Percentiles rank a stretch among this genome's conserved stretches.
phyloP scores from a whole-genome alignment of 2,113 vertebrate species.

The Ibidorhyncha struthersii region DNA sequence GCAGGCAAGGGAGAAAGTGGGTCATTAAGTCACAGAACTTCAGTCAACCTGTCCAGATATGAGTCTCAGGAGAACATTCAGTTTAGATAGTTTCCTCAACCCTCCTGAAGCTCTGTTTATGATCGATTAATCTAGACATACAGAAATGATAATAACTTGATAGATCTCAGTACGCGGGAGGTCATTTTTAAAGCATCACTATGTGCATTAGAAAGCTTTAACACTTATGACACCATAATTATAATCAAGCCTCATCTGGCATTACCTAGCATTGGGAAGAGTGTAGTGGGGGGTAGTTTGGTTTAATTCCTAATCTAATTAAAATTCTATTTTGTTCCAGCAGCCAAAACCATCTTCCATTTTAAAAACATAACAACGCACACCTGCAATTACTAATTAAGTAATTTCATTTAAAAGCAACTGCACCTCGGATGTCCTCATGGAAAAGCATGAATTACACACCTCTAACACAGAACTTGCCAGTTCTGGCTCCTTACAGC shows the following conservation, averaged over 20 bases:
- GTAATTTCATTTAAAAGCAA: background rate
- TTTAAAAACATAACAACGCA: background rate
- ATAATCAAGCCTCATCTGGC: background rate
- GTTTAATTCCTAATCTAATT: slow-evolving; percentile 11
- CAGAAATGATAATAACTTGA: background rate
- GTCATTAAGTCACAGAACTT: background rate
- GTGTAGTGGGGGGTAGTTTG: background rate
- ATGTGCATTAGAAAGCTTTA: background rate
- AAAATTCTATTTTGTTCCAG: slow-evolving; percentile 14
- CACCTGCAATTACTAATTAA: background rate
- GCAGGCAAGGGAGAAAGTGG: background rate
- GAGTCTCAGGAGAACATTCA: background rate
- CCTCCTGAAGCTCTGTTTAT: background rate
- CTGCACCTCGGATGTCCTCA: background rate
- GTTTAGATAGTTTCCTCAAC: background rate
- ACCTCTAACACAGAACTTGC: background rate
- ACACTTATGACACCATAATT: background rate
- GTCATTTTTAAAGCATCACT: background rate
- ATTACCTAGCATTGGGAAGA: background rate
- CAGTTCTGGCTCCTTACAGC: background rate
- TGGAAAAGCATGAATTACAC: background rate
- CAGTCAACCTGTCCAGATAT: background rate
- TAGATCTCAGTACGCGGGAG: background rate
- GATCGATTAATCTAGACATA: background rate
- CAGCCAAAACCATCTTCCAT: background rate